These are phyloP conservation scores for Bos javanicus DNA, from an alignment of 2,113 vertebrate genomes.

Conservation along the genomic window DNA sequence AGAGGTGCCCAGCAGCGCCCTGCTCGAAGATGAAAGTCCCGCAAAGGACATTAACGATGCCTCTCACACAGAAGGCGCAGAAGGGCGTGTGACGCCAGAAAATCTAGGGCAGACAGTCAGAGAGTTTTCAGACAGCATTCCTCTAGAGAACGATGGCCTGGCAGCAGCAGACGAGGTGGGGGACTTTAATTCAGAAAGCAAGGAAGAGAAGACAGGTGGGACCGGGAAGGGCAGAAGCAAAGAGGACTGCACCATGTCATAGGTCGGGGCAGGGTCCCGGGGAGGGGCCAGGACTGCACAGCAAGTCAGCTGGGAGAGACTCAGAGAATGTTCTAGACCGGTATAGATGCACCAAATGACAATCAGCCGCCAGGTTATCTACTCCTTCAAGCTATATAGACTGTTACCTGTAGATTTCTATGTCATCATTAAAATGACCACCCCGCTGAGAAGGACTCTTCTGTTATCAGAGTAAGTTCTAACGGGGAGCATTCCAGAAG, in stretches of 20 bases:
- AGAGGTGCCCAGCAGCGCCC: not conserved
- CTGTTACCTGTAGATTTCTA: not conserved
- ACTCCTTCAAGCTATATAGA: not conserved
- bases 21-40: not conserved
- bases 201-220: slow-evolving; percentile 64
- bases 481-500: not conserved
- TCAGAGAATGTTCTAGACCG: not conserved
- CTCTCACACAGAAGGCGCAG: accelerated
- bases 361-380: not conserved
- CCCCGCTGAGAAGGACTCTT: not conserved
- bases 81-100: not conserved
- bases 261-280: not conserved
- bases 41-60: not conserved
- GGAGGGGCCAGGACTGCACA: not conserved
- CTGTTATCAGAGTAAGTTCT: not conserved
- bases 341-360: not conserved
- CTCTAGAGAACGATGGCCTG: not conserved
- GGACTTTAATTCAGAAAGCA: slow-evolving; percentile 12
- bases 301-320: not conserved
- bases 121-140: not conserved
- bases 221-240: slow-evolving; percentile 85
- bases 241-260: slow-evolving; percentile 92
- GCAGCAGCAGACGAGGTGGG: not conserved
- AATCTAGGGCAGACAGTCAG: not conserved
- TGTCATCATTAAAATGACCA: not conserved